phyloP scores from a whole-genome alignment of 1,140 invertebrate species.

The Magallana angulata region DNA sequence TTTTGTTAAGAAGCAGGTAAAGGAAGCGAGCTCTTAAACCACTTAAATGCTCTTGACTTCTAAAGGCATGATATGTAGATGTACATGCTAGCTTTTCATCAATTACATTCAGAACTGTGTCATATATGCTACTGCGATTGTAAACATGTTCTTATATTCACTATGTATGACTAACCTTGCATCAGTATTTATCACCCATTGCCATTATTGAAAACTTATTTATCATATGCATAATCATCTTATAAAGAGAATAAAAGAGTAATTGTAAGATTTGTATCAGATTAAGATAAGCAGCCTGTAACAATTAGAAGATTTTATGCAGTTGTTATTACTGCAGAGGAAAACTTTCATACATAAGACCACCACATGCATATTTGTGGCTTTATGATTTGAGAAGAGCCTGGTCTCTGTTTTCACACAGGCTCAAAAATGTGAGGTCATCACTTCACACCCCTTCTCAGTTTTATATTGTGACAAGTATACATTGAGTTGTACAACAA shows the following conservation, averaged over 20 bases:
- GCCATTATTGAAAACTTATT: background rate
- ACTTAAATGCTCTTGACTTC: constrained; percentile 1
- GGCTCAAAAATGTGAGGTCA: background rate
- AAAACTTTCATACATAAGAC: background rate
- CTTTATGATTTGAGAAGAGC: constrained; percentile 13
- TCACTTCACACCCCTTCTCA: background rate
- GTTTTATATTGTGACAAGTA: background rate
- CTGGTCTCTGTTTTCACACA: background rate
- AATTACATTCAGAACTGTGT: background rate
- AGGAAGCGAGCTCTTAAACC: background rate
- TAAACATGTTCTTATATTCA: background rate
- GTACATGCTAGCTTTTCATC: background rate
- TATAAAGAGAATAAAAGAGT: background rate
- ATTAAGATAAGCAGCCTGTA: background rate
- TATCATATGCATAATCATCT: background rate
- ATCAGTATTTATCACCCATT: background rate
- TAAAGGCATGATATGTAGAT: background rate
- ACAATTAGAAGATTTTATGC: background rate
- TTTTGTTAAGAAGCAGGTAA: background rate
- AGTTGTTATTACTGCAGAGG: background rate
- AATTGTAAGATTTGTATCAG: background rate
- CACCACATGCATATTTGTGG: constrained; percentile 23
- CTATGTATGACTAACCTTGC: background rate
- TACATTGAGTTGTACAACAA: background rate
- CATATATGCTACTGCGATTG: background rate